A percentile compares a stretch with the other conserved stretches of the same genome.
phyloP scores from a whole-genome alignment of 2,888 invertebrate species.

The Agonopterix alstromeriana region DNA sequence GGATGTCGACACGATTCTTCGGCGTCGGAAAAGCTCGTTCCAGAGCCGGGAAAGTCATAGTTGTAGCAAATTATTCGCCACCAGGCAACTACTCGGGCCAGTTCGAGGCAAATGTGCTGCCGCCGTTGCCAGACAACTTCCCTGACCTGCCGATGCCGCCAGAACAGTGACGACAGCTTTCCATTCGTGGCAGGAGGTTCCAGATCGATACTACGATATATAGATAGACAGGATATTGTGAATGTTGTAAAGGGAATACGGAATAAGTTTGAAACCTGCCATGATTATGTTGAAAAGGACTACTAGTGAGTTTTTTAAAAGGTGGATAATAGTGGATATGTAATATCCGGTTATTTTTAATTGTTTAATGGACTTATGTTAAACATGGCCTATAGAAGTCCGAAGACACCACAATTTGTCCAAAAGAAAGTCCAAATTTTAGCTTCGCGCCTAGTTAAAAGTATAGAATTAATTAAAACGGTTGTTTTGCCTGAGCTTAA shows the following conservation, averaged over 20 bases:
- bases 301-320: too few species aligned
- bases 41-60: slow-evolving; percentile 85
- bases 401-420: neutral
- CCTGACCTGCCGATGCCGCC: slow-evolving; percentile 55
- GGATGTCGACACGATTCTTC: slow-evolving; percentile 85
- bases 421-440: neutral
- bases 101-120: slow-evolving; percentile 86
- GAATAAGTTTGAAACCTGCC: too few species aligned
- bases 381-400: neutral
- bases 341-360: neutral
- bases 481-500: slow-evolving; percentile 69
- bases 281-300: too few species aligned
- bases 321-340: too few species aligned
- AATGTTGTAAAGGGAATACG: too few species aligned
- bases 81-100: slow-evolving; percentile 86
- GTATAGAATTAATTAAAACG: slow-evolving; percentile 20
- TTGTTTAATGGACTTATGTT: neutral
- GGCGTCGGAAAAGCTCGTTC: slow-evolving; percentile 90
- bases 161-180: slow-evolving; percentile 59
- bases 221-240: slow-evolving; percentile 9
- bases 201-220: slow-evolving; percentile 56
- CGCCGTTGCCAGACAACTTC: slow-evolving; percentile 80
- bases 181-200: slow-evolving; percentile 61
- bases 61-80: slow-evolving; percentile 90
- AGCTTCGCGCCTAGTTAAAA: neutral